Evolutionary conservation across 2,797 vertebrate genomes (phyloP).

Genomic region (Podarcis siculus): DNA sequence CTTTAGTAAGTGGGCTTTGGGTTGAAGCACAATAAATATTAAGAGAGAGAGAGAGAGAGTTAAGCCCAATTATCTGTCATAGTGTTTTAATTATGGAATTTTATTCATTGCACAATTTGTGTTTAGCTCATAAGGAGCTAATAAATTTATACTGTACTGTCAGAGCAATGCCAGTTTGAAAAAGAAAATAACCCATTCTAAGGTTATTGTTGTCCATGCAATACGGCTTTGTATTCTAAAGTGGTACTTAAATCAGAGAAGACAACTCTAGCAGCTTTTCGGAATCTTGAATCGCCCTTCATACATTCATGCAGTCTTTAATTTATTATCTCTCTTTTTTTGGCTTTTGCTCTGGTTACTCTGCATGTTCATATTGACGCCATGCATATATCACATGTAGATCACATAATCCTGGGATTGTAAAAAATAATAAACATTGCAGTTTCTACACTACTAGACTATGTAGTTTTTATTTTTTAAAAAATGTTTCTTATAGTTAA

Average conservation of each 20-base stretch:
- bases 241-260: slow-evolving; percentile 58
- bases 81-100: neutral
- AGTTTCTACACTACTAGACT: slow-evolving; percentile 29
- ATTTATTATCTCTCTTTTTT: slow-evolving; percentile 63
- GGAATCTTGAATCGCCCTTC: slow-evolving; percentile 38
- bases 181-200: slow-evolving; percentile 33
- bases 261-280: slow-evolving; percentile 53
- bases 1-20: neutral
- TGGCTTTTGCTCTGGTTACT: slow-evolving; percentile 47
- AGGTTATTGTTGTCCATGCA: slow-evolving; percentile 25
- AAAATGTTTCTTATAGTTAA: slow-evolving; percentile 61
- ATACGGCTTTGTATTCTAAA: slow-evolving; percentile 46
- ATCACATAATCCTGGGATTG: slow-evolving; percentile 61
- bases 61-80: neutral
- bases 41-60: neutral
- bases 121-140: slow-evolving; percentile 16
- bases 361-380: slow-evolving; percentile 66
- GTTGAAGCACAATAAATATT: neutral
- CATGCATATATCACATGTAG: slow-evolving; percentile 71
- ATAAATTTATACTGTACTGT: slow-evolving; percentile 55
- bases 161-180: slow-evolving; percentile 50
- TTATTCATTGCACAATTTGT: slow-evolving; percentile 21
- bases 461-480: slow-evolving; percentile 54
- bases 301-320: slow-evolving; percentile 41
- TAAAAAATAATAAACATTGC: neutral